phyloP scores from a whole-genome alignment of 2,888 invertebrate species.

The Drosophila anomelani region DNA sequence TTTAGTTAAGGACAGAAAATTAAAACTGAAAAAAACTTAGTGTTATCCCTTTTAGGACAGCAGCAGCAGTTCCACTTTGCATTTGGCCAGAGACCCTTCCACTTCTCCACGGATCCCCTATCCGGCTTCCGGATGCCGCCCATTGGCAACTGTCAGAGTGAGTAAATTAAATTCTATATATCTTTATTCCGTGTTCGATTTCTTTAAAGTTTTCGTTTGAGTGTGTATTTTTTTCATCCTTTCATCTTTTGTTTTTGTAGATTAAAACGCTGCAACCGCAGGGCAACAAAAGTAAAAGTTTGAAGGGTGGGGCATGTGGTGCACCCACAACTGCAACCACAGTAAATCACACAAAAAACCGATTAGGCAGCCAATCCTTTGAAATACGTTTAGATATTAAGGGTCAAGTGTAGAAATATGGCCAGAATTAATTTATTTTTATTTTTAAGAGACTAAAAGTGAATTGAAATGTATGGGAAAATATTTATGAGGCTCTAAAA shows the following conservation, averaged over 20 bases:
- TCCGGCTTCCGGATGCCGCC: slow-evolving; percentile 95
- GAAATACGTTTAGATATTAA: slow-evolving; percentile 39
- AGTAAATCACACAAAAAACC: slow-evolving; percentile 73
- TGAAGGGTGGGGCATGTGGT: slow-evolving; percentile 34
- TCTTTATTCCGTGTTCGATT: background rate
- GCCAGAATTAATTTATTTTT: background rate
- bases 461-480: background rate
- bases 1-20: slow-evolving; percentile 84
- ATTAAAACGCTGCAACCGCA: slow-evolving; percentile 13
- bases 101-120: slow-evolving; percentile 94
- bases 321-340: slow-evolving; percentile 66
- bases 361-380: slow-evolving; percentile 55
- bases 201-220: background rate
- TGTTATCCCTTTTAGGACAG: slow-evolving; percentile 96
- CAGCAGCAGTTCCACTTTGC: slow-evolving; percentile 98
- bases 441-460: background rate
- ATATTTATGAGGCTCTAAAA: too few species aligned
- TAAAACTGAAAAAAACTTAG: slow-evolving; percentile 87
- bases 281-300: slow-evolving; percentile 18
- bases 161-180: slow-evolving; percentile 85
- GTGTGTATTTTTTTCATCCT: background rate
- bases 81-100: slow-evolving; percentile 94
- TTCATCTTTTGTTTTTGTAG: slow-evolving; percentile 1
- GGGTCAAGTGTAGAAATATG: background rate
- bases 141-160: slow-evolving; percentile 95